Percentiles rank a stretch among this genome's conserved stretches.
phyloP scores from a whole-genome alignment of 2,888 invertebrate genomes.

The Mamestra brassicae region DNA sequence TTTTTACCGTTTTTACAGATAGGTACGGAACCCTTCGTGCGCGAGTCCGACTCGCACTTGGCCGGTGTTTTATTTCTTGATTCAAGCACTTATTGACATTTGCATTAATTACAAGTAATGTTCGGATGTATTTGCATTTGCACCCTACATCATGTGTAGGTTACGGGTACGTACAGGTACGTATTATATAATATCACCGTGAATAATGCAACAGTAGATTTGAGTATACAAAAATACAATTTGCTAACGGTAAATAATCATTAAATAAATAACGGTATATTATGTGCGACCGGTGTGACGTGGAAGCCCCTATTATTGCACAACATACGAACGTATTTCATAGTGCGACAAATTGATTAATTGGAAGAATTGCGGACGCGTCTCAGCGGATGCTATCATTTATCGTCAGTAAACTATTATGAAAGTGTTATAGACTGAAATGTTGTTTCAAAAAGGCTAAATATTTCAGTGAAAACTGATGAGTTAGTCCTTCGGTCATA shows the following conservation, averaged over 20 bases:
- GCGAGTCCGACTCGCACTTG: too few relatives aligned
- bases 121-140: too few relatives aligned
- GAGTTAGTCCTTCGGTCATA: too few relatives aligned
- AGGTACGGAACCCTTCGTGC: too few relatives aligned
- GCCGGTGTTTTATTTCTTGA: too few relatives aligned
- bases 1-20: too few relatives aligned
- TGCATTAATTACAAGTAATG: too few relatives aligned
- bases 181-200: background rate
- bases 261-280: background rate
- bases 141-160: too few relatives aligned
- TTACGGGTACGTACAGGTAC: too few relatives aligned
- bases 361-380: constrained; percentile 5
- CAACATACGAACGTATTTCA: background rate
- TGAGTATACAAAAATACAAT: background rate
- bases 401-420: constrained; percentile 14
- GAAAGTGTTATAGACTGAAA: background rate
- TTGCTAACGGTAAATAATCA: too few relatives aligned
- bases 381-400: constrained; percentile 43
- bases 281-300: background rate
- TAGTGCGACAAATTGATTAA: constrained; percentile 24
- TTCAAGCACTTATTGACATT: too few relatives aligned
- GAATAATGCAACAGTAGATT: background rate
- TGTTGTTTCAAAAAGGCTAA: background rate
- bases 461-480: too few relatives aligned
- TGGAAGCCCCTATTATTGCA: background rate